Percentiles rank a stretch among this genome's conserved stretches.
These are phyloP conservation scores for Valencia hispanica DNA, from an alignment of 2,797 vertebrate genomes.

Conservation along the genomic window DNA sequence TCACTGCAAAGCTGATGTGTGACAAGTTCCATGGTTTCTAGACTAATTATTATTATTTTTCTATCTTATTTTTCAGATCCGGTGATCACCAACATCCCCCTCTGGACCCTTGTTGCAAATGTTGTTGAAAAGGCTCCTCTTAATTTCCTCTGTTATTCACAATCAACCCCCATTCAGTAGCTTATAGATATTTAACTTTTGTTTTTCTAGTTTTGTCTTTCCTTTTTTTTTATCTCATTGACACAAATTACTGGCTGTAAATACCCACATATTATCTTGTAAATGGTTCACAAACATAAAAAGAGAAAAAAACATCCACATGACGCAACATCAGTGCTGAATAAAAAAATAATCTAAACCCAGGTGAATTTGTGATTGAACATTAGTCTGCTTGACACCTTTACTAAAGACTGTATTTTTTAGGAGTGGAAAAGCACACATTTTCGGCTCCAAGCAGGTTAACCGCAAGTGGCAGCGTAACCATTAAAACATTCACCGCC, in stretches of 20 bases:
- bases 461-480: slow-evolving; percentile 11
- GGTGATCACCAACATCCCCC: slow-evolving; percentile 12
- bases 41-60: neutral
- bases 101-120: neutral
- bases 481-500: slow-evolving; percentile 22
- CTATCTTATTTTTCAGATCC: slow-evolving; percentile 35
- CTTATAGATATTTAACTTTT: neutral
- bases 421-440: no score
- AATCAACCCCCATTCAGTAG: neutral
- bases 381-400: neutral
- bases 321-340: slow-evolving; percentile 7
- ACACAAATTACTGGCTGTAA: slow-evolving; percentile 2
- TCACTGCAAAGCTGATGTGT: neutral
- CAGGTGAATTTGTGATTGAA: neutral
- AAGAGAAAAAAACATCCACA: neutral
- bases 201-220: neutral
- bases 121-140: neutral
- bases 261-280: slow-evolving; percentile 24
- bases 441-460: neutral
- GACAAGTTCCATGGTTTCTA: neutral
- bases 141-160: slow-evolving; percentile 6
- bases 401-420: no score
- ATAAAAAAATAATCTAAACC: slow-evolving; percentile 7
- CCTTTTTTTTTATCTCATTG: no score
- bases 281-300: slow-evolving; percentile 35